Conservation (phyloP, 2,113 vertebrate genomes). For the Artemisiospiza belli region DNA sequence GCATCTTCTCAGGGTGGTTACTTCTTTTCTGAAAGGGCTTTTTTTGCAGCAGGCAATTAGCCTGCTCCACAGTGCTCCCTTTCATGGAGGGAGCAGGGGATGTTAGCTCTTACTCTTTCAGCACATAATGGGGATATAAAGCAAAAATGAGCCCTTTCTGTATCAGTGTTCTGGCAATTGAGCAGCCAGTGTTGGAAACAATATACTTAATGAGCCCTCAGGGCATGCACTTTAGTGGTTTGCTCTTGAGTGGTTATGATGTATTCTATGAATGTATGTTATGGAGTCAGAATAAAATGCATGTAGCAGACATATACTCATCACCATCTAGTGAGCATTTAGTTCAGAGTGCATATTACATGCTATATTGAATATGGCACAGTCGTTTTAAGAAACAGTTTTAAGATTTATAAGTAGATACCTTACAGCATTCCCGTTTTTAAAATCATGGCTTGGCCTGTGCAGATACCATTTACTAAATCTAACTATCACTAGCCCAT, state of each 20-base stretch:
- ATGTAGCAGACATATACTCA: slow-evolving; percentile 51
- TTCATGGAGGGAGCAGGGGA: slow-evolving; percentile 48
- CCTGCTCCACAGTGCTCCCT: slow-evolving; percentile 30
- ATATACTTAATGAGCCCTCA: slow-evolving; percentile 26
- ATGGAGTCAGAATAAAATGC: slow-evolving; percentile 60
- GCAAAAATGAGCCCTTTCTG: slow-evolving; percentile 52
- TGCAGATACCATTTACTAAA: slow-evolving; percentile 43
- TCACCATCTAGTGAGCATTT: slow-evolving; percentile 55
- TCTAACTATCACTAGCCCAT: slow-evolving; percentile 6
- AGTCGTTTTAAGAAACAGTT: background rate
- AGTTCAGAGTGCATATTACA: slow-evolving; percentile 61
- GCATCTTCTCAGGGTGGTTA: slow-evolving; percentile 60
- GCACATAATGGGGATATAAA: slow-evolving; percentile 64
- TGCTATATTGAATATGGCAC: slow-evolving; percentile 25
- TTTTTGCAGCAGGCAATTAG: slow-evolving; percentile 15
- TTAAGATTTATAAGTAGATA: slow-evolving; percentile 39
- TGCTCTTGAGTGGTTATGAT: slow-evolving; percentile 47
- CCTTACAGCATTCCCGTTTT: slow-evolving; percentile 7
- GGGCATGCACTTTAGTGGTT: slow-evolving; percentile 53
- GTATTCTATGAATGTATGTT: slow-evolving; percentile 68
- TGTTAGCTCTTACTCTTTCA: slow-evolving; percentile 60
- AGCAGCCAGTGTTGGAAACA: slow-evolving; percentile 56
- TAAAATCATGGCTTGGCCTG: slow-evolving; percentile 33
- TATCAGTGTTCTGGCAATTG: slow-evolving; percentile 50
- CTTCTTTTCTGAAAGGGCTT: slow-evolving; percentile 66